Evolutionary conservation across 2,888 invertebrate genomes (phyloP).

Genomic region (Petrolisthes manimaculis): DNA sequence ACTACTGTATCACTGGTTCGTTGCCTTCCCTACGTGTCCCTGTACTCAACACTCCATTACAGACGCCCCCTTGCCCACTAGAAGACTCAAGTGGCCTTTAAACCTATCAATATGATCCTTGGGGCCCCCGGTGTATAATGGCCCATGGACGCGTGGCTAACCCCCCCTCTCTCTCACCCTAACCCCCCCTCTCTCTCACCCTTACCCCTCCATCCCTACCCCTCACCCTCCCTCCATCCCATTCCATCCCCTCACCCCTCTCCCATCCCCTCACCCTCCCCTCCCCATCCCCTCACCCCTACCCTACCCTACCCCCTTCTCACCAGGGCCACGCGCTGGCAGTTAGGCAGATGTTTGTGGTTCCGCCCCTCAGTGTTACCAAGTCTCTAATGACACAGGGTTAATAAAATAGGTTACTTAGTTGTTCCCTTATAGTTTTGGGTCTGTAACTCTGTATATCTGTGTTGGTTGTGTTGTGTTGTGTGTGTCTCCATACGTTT

Average conservation of each 20-base stretch:
- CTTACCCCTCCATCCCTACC: neutral
- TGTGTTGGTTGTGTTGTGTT: neutral
- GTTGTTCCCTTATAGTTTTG: neutral
- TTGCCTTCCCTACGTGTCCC: no score
- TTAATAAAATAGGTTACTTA: neutral
- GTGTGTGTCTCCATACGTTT: neutral
- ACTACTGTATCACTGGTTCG: no score
- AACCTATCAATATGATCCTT: slow-evolving; percentile 32
- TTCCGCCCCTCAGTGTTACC: neutral
- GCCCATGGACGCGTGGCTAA: slow-evolving; percentile 5
- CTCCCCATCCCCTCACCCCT: no score
- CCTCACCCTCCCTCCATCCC: no score
- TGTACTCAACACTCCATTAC: neutral
- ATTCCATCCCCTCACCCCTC: no score
- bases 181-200: neutral
- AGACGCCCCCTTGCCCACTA: neutral
- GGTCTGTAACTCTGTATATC: neutral
- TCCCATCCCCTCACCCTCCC: no score
- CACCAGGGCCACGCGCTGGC: slow-evolving; percentile 27
- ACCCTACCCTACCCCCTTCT: no score
- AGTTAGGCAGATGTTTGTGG: slow-evolving; percentile 37
- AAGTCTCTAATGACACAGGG: neutral
- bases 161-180: neutral
- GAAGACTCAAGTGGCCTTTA: slow-evolving; percentile 29
- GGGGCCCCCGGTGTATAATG: slow-evolving; percentile 12